Evolutionary conservation across 2,888 invertebrate genomes (phyloP), one percentile per base, ranked within the genome.

Genomic region (Rapana venosa): DNA sequence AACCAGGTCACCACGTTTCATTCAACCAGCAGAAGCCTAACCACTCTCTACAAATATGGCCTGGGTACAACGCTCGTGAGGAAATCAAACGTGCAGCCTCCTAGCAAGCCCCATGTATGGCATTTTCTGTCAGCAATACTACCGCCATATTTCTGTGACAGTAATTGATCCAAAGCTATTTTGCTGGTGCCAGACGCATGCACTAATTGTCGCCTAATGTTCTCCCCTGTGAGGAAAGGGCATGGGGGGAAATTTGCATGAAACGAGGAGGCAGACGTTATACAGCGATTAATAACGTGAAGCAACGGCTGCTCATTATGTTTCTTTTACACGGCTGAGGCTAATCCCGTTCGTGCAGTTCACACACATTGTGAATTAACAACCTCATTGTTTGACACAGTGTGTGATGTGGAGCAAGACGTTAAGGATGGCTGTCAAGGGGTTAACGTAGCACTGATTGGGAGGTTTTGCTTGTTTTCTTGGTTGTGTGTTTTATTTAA

Each of bases 161-260:
- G 20, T 86, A 86, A 86, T 86, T 86, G 85, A 85, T 58, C 85
- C 85, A 30, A 85, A 58, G 58, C 26, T n/a, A 47, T 56, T n/a
- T 11, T 20, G 58, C 84, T 30, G 58, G 58, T 30, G 58, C 11
- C 8, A 47, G 22, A 83, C 83, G 17, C 84, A 30, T 58, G 30
- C n/a, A 58, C 84, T 83, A 83, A 83, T 83, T 83, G 81, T 83
- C 36, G 47, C 8, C 17, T 83, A 36, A 83, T 83, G 20, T 2
- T 0, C 79, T n/a, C 74, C 35, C 26, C 35, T 79, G 22, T 32
- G 83, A 30, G n/a, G 8, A n/a, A n/a, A 58, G 58, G 58, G 85
- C 22, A 58, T 35, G 86, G 35, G 35, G 35, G 86, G 17, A 35
- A 6, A 86, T 86, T 86, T 61, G 86, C 86, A 66, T 66, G 58